Base-by-base conservation (phyloP, 2,888 invertebrate species). In the Callosobruchus maculatus region DNA sequence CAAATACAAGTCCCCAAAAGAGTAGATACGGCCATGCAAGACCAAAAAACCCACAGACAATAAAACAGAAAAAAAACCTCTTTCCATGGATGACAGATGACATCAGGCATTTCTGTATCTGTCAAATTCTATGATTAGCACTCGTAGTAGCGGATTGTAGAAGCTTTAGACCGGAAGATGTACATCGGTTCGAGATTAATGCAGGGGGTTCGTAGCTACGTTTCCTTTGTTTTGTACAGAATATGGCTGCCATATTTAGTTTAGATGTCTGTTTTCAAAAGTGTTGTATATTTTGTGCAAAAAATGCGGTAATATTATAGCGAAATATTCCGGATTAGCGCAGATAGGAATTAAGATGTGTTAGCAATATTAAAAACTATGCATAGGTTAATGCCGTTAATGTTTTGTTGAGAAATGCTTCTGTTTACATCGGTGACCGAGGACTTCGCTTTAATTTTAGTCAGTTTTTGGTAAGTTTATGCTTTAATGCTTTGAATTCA, bases 241-340 rank as follows among this genome's bases (percentile, higher is more conserved):
- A 92, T 92, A 93, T 93, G 93, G 93, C 93, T 93, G 93, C 93
- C 93, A 93, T 93, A 92, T 93, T 93, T 92, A 91, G 92, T 90
- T 92, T 92, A 92, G 91, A 91, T 92, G 91, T 91, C 92, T 93
- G 92, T 93, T 93, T 93, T 92, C 91, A 90, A 88, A 88, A 88
- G 88, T 87, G 84, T 83, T 83, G 80, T 85, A 83, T 83, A 83
- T 83, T 82, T 85, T 85, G 83, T 81, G 82, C 80, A 80, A 83
- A 85, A 83, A 83, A 83, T 83, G 79, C 79, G 79, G 81, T 82
- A 83, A 84, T 84, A 85, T 86, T 85, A 83, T 85, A 85, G 83
- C 82, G 78, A 82, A 84, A 82, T 82, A 80, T 77, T 77, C 78
- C 80, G 78, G 80, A 82, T 83, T 85, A 82, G 84, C 86, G 85